Percentiles rank a stretch among this genome's conserved stretches.
These are phyloP conservation scores for Eurois occulta DNA, from an alignment of 2,888 invertebrate species.

Conservation along the genomic window DNA sequence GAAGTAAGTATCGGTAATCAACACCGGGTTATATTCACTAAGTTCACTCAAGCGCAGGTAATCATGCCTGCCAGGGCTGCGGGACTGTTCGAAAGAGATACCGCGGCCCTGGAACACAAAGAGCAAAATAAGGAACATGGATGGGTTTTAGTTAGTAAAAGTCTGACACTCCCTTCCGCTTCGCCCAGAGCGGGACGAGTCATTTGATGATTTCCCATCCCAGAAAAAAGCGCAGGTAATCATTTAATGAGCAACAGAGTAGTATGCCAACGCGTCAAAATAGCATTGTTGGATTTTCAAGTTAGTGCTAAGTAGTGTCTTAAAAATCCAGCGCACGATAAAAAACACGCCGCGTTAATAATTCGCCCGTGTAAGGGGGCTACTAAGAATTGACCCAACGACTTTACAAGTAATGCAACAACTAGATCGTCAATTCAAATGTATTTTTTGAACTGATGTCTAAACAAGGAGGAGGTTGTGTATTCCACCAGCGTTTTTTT, in stretches of 20 bases:
- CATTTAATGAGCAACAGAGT: neutral
- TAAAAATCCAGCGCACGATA: neutral
- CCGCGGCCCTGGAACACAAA: no score
- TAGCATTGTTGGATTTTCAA: neutral
- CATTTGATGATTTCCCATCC: no score
- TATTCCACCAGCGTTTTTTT: no score
- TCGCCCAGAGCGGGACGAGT: no score
- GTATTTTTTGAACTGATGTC: no score
- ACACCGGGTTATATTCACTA: neutral
- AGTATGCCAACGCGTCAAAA: neutral
- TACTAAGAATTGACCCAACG: neutral
- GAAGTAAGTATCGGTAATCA: constrained; percentile 89
- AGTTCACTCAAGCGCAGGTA: no score
- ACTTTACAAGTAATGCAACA: neutral
- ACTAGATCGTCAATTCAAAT: neutral
- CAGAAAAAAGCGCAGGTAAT: neutral
- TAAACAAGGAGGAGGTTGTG: no score
- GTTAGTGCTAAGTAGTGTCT: neutral
- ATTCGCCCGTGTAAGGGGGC: neutral
- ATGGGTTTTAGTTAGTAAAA: no score
- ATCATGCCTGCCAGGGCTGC: no score
- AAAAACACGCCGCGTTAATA: neutral
- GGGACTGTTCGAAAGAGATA: no score
- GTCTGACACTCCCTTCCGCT: no score
- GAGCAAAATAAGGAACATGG: no score